These are phyloP conservation scores for Drosophila leonis DNA, from an alignment of 2,888 invertebrate species.

Conservation along the genomic window DNA sequence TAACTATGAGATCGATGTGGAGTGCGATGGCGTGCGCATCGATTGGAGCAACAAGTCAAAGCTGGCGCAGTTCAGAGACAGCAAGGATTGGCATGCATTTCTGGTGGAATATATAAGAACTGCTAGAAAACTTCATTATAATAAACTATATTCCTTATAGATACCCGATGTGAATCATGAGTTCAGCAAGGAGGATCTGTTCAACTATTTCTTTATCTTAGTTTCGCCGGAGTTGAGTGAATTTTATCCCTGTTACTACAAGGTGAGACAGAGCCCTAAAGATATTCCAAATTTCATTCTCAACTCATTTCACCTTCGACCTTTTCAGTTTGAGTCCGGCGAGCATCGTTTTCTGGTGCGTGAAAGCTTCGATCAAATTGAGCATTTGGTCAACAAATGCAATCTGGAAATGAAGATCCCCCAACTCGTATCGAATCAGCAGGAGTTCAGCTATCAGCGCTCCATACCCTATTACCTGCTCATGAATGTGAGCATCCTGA, in stretches of 20 bases:
- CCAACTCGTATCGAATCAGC: slow-evolving; percentile 16
- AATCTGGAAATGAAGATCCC: slow-evolving; percentile 77
- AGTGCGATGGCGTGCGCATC: slow-evolving; percentile 64
- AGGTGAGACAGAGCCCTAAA: slow-evolving; percentile 52
- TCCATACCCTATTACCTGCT: slow-evolving; percentile 67
- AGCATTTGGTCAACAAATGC: slow-evolving; percentile 65
- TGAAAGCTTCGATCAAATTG: slow-evolving; percentile 79
- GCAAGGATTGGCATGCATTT: slow-evolving; percentile 81
- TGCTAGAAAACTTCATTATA: background rate
- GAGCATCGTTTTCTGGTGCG: slow-evolving; percentile 82
- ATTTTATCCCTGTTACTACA: slow-evolving; percentile 84
- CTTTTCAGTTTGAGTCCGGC: slow-evolving; percentile 63
- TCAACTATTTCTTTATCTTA: slow-evolving; percentile 78
- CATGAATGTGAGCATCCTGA: slow-evolving; percentile 78
- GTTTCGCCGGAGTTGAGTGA: slow-evolving; percentile 67
- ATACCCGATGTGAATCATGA: slow-evolving; percentile 70
- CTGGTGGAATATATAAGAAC: slow-evolving; percentile 52
- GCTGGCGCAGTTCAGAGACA: slow-evolving; percentile 68
- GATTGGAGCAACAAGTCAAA: slow-evolving; percentile 64
- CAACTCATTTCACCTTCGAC: background rate
- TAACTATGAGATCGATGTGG: slow-evolving; percentile 68
- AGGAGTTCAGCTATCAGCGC: slow-evolving; percentile 25
- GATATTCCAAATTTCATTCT: background rate
- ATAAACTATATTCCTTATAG: slow-evolving; percentile 38
- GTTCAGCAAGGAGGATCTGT: slow-evolving; percentile 67